Conservation (phyloP, 2,113 vertebrate genomes). For the Otocyon megalotis region DNA sequence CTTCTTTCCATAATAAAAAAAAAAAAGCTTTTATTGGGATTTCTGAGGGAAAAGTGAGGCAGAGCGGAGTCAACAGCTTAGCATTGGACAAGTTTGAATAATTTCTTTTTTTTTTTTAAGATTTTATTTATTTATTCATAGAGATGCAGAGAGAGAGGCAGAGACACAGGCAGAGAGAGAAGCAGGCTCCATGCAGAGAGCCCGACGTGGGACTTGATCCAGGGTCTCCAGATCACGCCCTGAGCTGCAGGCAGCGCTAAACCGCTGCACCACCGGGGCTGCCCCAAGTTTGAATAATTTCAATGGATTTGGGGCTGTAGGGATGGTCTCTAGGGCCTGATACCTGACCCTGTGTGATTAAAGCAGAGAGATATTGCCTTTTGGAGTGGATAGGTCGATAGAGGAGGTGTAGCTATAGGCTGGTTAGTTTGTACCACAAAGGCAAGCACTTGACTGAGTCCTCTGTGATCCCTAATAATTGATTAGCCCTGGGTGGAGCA, state of each 20-base stretch:
- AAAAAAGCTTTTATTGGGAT: neutral
- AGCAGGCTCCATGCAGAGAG: too few relatives aligned
- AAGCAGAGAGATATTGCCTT: neutral
- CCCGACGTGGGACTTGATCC: too few relatives aligned
- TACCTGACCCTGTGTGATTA: neutral
- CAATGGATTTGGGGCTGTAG: neutral
- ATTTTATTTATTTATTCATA: too few relatives aligned
- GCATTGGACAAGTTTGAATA: neutral
- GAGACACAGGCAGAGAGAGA: too few relatives aligned
- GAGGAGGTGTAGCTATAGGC: neutral
- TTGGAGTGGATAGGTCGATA: neutral
- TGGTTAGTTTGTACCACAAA: neutral
- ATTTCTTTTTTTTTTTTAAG: too few relatives aligned
- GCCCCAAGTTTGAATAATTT: neutral
- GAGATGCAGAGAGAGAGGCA: too few relatives aligned
- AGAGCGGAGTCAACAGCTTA: neutral
- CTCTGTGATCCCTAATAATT: neutral
- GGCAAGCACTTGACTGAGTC: too few relatives aligned
- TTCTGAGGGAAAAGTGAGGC: neutral
- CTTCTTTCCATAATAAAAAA: constrained; percentile 15
- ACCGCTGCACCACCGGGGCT: too few relatives aligned
- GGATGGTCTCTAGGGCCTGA: neutral
- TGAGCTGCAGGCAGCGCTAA: too few relatives aligned
- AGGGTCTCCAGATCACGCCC: too few relatives aligned
- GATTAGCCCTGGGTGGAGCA: neutral